phyloP scores from a whole-genome alignment of 2,113 vertebrate genomes.

The Mola mola region DNA sequence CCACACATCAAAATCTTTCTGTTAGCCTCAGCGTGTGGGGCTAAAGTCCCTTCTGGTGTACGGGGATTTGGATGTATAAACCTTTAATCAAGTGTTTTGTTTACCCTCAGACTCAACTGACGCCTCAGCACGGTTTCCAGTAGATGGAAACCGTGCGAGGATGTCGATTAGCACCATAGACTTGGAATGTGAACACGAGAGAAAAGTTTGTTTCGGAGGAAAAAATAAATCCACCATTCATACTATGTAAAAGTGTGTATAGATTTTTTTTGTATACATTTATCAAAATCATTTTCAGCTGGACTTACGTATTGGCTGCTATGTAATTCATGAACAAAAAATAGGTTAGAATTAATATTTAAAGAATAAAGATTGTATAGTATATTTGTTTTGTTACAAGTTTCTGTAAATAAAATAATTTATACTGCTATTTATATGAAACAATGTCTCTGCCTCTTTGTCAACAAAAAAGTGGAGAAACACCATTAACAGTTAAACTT shows the following conservation, averaged over 20 bases:
- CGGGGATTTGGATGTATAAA: conserved; percentile 53
- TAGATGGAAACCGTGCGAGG: conserved; percentile 39
- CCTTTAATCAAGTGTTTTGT: conserved; percentile 66
- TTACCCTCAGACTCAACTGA: conserved; percentile 69
- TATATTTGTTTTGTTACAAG: conserved; percentile 99
- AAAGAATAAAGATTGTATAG: conserved; percentile 99
- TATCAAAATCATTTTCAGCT: conserved; percentile 97
- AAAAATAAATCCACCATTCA: conserved; percentile 88
- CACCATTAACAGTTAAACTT: conserved; percentile 65
- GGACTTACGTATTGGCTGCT: conserved; percentile 98
- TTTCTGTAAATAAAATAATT: conserved; percentile 99
- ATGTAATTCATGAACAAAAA: conserved; percentile 99
- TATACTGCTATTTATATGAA: conserved; percentile 99
- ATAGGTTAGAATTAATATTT: conserved; percentile 99
- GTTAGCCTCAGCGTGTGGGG: conserved; percentile 44
- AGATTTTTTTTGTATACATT: conserved; percentile 92
- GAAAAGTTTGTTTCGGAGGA: conserved; percentile 86
- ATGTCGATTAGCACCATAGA: conserved; percentile 85
- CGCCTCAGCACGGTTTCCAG: conserved; percentile 63
- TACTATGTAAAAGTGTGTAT: conserved; percentile 95
- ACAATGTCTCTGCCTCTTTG: conserved; percentile 65
- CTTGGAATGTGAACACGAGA: conserved; percentile 93
- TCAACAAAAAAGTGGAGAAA: neutral
- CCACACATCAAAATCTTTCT: conserved; percentile 54
- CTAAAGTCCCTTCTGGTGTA: conserved; percentile 49